Conservation (phyloP, 1,140 invertebrate genomes). For the Drosophila kikkawai region DNA sequence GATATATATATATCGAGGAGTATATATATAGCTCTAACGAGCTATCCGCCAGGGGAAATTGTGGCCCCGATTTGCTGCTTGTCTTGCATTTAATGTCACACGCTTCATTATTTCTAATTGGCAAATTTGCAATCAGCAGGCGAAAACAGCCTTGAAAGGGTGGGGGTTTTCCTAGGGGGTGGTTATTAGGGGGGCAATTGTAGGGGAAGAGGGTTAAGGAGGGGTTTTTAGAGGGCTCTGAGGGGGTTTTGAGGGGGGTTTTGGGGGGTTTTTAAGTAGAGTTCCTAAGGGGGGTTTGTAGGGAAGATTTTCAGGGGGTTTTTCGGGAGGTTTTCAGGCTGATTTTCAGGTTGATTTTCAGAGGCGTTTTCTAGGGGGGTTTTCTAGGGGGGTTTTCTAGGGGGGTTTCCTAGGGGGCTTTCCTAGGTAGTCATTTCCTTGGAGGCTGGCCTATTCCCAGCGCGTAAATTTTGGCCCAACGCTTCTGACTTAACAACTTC, state of each 20-base stretch:
- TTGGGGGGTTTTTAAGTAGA: neutral
- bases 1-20: constrained; percentile 13
- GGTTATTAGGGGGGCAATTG: neutral
- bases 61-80: constrained; percentile 74
- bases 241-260: neutral
- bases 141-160: constrained; percentile 35
- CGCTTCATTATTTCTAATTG: constrained; percentile 84
- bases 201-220: neutral
- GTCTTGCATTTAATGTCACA: constrained; percentile 84
- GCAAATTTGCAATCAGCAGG: constrained; percentile 81
- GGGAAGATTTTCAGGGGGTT: neutral
- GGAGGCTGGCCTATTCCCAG: constrained; percentile 47
- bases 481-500: constrained; percentile 79
- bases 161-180: neutral
- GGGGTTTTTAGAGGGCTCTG: neutral
- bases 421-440: no score
- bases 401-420: neutral
- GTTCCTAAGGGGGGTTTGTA: neutral
- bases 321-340: neutral
- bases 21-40: constrained; percentile 38
- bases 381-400: neutral
- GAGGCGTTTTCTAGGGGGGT: neutral
- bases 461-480: constrained; percentile 71
- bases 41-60: constrained; percentile 11
- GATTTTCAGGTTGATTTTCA: neutral